Conservation (phyloP, 2,888 invertebrate genomes). For the Tenthredo livida region DNA sequence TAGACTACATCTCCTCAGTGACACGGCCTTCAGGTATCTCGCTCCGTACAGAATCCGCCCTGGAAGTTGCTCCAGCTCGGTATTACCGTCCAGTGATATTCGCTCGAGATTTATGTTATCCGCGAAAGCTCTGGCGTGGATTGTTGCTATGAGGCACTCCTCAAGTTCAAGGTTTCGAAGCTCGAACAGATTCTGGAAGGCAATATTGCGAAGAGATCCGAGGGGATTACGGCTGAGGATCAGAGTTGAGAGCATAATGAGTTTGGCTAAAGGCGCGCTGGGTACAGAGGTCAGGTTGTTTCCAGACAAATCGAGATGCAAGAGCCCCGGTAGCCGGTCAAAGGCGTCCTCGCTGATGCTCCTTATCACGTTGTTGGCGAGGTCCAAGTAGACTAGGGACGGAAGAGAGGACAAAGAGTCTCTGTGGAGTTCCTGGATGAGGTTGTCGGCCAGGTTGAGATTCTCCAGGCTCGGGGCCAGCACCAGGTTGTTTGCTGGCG, state of each 20-base stretch:
- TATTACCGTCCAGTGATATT: slow-evolving; percentile 89
- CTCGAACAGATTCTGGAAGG: slow-evolving; percentile 91
- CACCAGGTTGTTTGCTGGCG: slow-evolving; percentile 85
- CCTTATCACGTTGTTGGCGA: slow-evolving; percentile 89
- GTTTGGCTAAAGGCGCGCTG: slow-evolving; percentile 87
- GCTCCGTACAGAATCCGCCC: slow-evolving; percentile 91
- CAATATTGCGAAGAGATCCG: slow-evolving; percentile 85
- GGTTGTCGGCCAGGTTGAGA: slow-evolving; percentile 89
- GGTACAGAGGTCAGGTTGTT: slow-evolving; percentile 91
- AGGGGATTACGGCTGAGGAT: slow-evolving; percentile 90
- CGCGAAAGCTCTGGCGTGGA: slow-evolving; percentile 90
- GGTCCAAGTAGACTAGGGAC: slow-evolving; percentile 85
- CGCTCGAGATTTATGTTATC: slow-evolving; percentile 91
- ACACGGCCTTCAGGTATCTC: slow-evolving; percentile 87
- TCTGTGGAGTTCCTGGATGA: slow-evolving; percentile 86
- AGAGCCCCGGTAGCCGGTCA: slow-evolving; percentile 86
- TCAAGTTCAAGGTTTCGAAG: slow-evolving; percentile 86
- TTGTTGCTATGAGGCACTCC: slow-evolving; percentile 80
- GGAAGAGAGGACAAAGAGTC: slow-evolving; percentile 87
- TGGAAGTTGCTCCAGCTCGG: slow-evolving; percentile 87
- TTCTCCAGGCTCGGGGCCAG: slow-evolving; percentile 85
- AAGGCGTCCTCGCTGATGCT: slow-evolving; percentile 87
- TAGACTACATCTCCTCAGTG: slow-evolving; percentile 88
- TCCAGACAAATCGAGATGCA: slow-evolving; percentile 88
- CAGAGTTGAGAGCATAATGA: slow-evolving; percentile 88